Evolutionary conservation across 2,797 vertebrate genomes (phyloP).

Genomic region (Darevskia nairensis): DNA sequence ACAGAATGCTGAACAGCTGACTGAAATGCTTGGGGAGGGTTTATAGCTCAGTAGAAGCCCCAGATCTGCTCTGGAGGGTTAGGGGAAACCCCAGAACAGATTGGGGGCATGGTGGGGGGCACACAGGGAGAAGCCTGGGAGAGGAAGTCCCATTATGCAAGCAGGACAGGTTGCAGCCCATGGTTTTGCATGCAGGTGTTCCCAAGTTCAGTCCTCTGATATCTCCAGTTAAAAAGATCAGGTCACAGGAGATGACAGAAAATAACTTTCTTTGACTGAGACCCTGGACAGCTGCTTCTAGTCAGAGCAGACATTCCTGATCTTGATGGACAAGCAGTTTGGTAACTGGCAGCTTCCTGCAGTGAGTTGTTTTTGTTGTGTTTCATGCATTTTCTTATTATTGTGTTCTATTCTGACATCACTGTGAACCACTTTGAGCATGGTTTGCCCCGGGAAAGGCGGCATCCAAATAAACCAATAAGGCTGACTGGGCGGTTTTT

Average conservation of each 20-base stretch:
- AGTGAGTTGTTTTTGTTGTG: too few species aligned
- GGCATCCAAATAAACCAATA: neutral
- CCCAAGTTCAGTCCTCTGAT: neutral
- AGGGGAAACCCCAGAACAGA: too few species aligned
- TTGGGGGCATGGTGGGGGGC: too few species aligned
- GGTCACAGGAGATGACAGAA: neutral
- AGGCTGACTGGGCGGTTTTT: neutral
- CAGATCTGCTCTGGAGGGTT: too few species aligned
- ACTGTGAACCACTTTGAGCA: neutral
- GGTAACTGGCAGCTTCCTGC: neutral
- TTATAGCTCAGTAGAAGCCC: neutral
- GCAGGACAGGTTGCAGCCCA: too few species aligned
- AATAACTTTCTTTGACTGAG: neutral
- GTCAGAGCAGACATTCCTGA: neutral
- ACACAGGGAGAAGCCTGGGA: too few species aligned
- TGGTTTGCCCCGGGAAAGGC: neutral
- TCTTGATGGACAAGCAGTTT: neutral
- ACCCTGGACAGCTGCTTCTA: neutral
- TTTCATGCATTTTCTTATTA: too few species aligned
- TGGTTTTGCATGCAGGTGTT: neutral
- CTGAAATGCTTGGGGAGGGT: neutral
- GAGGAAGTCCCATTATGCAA: too few species aligned
- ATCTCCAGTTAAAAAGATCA: neutral
- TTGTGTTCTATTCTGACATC: neutral
- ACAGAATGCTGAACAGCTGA: neutral